phyloP scores from a whole-genome alignment of 2,113 vertebrate genomes.

The Albula glossodonta region DNA sequence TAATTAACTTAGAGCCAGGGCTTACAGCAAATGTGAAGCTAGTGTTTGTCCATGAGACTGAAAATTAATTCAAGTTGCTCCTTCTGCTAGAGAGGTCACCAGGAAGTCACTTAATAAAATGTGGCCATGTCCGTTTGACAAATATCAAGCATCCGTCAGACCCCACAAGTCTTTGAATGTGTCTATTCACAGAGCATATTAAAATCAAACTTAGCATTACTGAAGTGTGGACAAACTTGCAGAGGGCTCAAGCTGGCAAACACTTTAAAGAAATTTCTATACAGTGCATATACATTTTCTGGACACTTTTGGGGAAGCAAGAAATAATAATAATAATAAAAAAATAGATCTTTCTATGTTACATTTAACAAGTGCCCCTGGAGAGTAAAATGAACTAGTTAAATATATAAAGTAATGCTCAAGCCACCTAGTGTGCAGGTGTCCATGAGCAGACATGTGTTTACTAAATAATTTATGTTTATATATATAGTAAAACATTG shows the following conservation, averaged over 20 bases:
- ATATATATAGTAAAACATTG: background rate
- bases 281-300: background rate
- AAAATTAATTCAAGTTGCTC: constrained; percentile 17
- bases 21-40: constrained; percentile 24
- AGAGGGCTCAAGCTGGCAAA: background rate
- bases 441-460: background rate
- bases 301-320: background rate
- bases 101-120: background rate
- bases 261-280: background rate
- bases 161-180: background rate
- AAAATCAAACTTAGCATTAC: background rate
- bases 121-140: background rate
- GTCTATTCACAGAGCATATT: background rate
- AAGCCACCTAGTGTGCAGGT: background rate
- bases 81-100: constrained; percentile 17
- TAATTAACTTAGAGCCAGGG: constrained; percentile 6
- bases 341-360: background rate
- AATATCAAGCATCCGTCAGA: background rate
- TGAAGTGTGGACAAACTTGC: background rate
- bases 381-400: background rate
- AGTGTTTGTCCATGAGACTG: constrained; percentile 3
- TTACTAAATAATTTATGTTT: background rate
- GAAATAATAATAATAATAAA: background rate
- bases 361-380: background rate
- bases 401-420: background rate